phyloP scores from a whole-genome alignment of 2,888 invertebrate genomes.

The Eupithecia exiguata region DNA sequence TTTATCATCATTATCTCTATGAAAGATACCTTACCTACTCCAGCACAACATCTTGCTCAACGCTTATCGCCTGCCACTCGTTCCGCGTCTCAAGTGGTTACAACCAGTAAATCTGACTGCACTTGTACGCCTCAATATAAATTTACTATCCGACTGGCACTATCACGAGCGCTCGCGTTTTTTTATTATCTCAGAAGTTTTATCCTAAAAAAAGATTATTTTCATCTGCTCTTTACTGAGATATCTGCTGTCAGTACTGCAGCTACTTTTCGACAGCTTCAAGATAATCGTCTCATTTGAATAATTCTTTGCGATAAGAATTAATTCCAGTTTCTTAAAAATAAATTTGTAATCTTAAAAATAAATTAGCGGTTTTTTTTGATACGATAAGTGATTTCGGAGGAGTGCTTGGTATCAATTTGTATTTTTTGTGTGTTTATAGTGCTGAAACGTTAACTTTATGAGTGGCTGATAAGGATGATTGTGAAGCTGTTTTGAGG shows the following conservation, averaged over 20 bases:
- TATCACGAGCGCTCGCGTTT: conserved; percentile 64
- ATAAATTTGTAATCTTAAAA: neutral
- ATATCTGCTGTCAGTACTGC: neutral
- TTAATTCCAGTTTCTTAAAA: neutral
- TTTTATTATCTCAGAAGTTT: neutral
- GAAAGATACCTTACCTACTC: neutral
- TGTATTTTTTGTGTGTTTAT: conserved; percentile 17
- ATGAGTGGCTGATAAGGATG: conserved; percentile 21
- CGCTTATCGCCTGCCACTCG: conserved; percentile 52
- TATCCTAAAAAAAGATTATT: neutral
- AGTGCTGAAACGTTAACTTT: conserved; percentile 21
- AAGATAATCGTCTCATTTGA: neutral
- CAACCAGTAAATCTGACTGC: conserved; percentile 70
- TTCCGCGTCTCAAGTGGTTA: conserved; percentile 63
- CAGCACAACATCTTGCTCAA: conserved; percentile 9
- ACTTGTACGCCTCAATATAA: conserved; percentile 65
- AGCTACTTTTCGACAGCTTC: conserved; percentile 1
- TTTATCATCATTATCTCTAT: conserved; percentile 5
- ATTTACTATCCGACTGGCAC: conserved; percentile 69
- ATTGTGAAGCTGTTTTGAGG: conserved; percentile 18
- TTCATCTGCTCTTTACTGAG: neutral
- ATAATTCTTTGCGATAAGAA: conserved; percentile 5
- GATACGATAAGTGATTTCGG: conserved; percentile 23
- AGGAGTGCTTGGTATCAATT: conserved; percentile 9
- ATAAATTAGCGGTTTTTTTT: conserved; percentile 5